These are phyloP conservation scores for Diorhabda elongata DNA, from an alignment of 1,140 invertebrate genomes.

Conservation along the genomic window DNA sequence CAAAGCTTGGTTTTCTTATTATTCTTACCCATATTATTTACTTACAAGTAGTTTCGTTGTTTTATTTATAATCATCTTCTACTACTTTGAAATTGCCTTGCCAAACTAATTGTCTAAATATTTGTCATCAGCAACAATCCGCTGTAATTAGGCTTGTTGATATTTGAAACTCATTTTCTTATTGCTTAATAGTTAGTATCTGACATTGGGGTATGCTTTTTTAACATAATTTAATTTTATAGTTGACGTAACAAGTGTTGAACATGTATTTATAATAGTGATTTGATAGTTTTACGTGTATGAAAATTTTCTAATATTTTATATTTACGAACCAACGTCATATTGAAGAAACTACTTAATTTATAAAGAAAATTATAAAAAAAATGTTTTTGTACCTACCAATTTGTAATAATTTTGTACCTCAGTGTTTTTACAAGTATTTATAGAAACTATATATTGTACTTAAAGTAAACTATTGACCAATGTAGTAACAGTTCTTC, in stretches of 20 bases:
- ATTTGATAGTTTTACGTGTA: conserved; percentile 6
- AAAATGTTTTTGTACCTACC: conserved; percentile 33
- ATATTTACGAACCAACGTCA: neutral
- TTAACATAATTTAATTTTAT: too few relatives aligned
- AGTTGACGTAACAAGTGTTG: neutral
- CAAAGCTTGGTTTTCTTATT: too few relatives aligned
- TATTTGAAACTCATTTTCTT: too few relatives aligned
- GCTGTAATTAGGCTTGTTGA: too few relatives aligned
- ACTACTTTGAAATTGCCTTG: too few relatives aligned
- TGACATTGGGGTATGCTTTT: too few relatives aligned
- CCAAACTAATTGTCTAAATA: too few relatives aligned
- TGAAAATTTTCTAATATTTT: conserved; percentile 4
- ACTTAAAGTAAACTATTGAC: conserved; percentile 32
- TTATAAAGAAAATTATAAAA: conserved; percentile 18
- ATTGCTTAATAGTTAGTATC: too few relatives aligned
- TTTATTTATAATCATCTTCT: too few relatives aligned
- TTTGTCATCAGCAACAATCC: too few relatives aligned
- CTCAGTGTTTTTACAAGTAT: conserved; percentile 39
- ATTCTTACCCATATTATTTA: too few relatives aligned
- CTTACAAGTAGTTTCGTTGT: too few relatives aligned
- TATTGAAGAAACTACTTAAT: conserved; percentile 20
- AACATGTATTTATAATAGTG: conserved; percentile 1
- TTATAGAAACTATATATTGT: conserved; percentile 26
- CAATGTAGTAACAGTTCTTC: conserved; percentile 39
- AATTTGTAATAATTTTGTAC: conserved; percentile 41